These are phyloP conservation scores for Lasioglossum albipes DNA, from an alignment of 1,140 invertebrate genomes.

Conservation along the genomic window DNA sequence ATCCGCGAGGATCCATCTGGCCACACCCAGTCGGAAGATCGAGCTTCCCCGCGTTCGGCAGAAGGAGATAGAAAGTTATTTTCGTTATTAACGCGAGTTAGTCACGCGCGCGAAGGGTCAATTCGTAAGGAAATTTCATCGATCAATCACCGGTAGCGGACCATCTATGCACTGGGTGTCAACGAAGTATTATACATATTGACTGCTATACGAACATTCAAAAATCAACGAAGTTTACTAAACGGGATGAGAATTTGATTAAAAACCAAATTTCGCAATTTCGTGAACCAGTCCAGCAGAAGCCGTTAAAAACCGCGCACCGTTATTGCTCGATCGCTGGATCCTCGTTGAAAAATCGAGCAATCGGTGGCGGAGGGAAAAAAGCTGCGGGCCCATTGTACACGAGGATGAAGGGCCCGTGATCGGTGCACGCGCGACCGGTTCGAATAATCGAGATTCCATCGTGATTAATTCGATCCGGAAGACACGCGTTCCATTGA, in stretches of 20 bases:
- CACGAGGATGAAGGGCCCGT: no score
- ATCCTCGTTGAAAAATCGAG: background rate
- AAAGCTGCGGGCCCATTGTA: background rate
- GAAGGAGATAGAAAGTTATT: conserved; percentile 32
- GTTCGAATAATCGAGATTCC: conserved; percentile 42
- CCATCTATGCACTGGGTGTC: no score
- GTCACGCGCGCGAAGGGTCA: conserved; percentile 36
- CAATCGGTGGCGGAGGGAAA: background rate
- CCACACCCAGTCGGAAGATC: conserved; percentile 32
- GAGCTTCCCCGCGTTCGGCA: background rate
- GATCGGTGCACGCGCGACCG: background rate
- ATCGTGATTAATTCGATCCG: conserved; percentile 44
- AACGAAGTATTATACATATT: no score
- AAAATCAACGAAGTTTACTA: no score
- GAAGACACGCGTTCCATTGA: conserved; percentile 42
- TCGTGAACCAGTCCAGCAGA: no score
- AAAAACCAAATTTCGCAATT: no score
- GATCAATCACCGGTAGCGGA: conserved; percentile 26
- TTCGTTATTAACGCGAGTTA: conserved; percentile 40
- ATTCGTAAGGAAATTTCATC: conserved; percentile 49
- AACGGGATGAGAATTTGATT: no score
- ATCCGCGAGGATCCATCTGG: conserved; percentile 37
- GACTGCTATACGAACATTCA: no score
- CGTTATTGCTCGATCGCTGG: no score
- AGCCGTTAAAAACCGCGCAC: no score